phyloP scores from a whole-genome alignment of 2,888 invertebrate species.

The Meteorus colon region DNA sequence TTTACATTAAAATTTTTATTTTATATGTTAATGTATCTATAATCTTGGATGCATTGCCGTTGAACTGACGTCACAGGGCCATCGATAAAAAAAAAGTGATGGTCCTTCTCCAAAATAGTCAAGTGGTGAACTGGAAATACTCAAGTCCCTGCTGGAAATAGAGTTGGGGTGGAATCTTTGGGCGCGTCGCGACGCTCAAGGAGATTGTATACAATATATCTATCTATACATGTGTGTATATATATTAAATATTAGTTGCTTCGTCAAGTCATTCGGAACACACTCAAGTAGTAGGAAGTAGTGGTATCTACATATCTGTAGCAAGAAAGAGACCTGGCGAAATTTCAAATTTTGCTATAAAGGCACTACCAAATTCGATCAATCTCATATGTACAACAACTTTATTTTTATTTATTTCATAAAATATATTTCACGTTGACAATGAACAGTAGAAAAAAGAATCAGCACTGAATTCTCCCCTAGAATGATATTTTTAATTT shows the following conservation, averaged over 20 bases:
- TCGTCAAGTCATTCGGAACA: conserved; percentile 44
- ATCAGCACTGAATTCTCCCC: not conserved
- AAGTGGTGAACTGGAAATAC: conserved; percentile 54
- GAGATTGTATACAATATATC: conserved; percentile 12
- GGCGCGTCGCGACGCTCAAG: conserved; percentile 23
- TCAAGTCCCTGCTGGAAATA: conserved; percentile 53
- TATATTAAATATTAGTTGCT: conserved; percentile 39
- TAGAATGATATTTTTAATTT: not conserved
- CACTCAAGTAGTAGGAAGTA: not conserved
- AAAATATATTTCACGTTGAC: not conserved
- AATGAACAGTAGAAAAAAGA: not conserved
- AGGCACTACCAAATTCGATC: not conserved
- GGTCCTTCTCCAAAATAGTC: conserved; percentile 48
- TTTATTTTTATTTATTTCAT: not conserved
- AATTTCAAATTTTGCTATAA: conserved; percentile 28
- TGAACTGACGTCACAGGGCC: conserved; percentile 47
- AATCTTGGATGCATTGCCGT: not conserved
- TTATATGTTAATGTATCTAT: not conserved
- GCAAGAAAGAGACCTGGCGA: conserved; percentile 28
- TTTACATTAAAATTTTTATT: not conserved
- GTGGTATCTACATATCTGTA: not conserved
- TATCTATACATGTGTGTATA: conserved; percentile 2
- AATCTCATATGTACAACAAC: not conserved
- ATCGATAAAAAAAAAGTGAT: conserved; percentile 31
- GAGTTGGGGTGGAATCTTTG: conserved; percentile 46